These are phyloP conservation scores for Solenopsis invicta DNA, from an alignment of 1,140 invertebrate species.

Conservation along the genomic window DNA sequence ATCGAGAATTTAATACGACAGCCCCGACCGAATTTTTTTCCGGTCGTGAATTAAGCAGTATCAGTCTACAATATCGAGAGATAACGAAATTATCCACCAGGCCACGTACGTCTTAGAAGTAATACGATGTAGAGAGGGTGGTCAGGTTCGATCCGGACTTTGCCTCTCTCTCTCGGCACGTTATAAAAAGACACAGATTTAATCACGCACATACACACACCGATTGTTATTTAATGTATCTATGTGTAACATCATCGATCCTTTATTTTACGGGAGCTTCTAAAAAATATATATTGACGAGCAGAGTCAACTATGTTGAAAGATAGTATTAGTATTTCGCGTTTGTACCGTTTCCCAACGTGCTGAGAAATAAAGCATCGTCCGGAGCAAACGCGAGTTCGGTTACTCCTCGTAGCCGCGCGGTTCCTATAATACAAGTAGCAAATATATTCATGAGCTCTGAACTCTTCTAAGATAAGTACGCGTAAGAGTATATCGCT, in stretches of 20 bases:
- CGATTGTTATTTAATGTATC: background rate
- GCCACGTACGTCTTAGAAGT: conserved; percentile 15
- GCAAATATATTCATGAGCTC: conserved; percentile 45
- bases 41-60: background rate
- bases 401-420: conserved; percentile 14
- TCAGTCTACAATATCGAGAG: background rate
- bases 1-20: background rate
- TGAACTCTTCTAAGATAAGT: conserved; percentile 10
- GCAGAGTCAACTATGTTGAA: background rate
- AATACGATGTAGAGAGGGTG: conserved; percentile 22
- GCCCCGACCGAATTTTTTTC: background rate
- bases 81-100: conserved; percentile 46
- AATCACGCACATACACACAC: background rate
- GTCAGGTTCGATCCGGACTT: background rate
- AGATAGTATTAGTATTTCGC: background rate
- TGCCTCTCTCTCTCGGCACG: background rate
- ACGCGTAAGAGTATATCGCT: conserved; percentile 26
- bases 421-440: conserved; percentile 36
- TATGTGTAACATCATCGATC: background rate
- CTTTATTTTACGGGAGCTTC: background rate
- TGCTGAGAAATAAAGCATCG: background rate
- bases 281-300: conserved; percentile 2
- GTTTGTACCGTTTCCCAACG: background rate
- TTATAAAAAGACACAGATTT: conserved; percentile 1
- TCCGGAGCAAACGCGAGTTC: conserved; percentile 13